Percentiles rank a stretch among this genome's conserved stretches.
Conservation (phyloP, 2,113 vertebrate species). For the Zootoca vivipara region DNA sequence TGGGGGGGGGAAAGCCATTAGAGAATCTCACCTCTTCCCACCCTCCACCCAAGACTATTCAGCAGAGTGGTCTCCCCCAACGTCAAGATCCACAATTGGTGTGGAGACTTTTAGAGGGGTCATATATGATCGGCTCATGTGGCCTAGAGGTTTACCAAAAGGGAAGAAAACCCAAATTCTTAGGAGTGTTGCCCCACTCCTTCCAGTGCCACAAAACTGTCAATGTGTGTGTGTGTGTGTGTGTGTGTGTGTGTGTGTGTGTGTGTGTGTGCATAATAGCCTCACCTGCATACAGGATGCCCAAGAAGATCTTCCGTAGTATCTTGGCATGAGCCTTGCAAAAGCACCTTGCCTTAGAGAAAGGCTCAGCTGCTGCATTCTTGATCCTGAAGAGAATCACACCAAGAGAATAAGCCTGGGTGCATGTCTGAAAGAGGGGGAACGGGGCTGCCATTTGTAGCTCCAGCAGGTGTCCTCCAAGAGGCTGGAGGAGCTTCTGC, state of each 20-base stretch:
- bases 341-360: conserved; percentile 41
- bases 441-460: too few relatives aligned
- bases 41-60: too few relatives aligned
- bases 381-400: conserved; percentile 54
- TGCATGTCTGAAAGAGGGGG: too few relatives aligned
- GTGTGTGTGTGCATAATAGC: background rate
- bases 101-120: too few relatives aligned
- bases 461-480: too few relatives aligned
- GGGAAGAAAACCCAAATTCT: background rate
- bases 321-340: conserved; percentile 53
- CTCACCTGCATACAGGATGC: conserved; percentile 75
- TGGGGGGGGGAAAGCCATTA: too few relatives aligned
- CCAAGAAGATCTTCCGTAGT: conserved; percentile 34
- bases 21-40: too few relatives aligned
- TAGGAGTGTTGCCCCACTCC: background rate
- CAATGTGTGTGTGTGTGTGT: background rate
- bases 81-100: too few relatives aligned
- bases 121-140: too few relatives aligned
- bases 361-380: conserved; percentile 42
- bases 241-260: background rate
- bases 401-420: background rate
- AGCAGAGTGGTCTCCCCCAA: too few relatives aligned
- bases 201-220: background rate
- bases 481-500: too few relatives aligned
- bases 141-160: background rate